A percentile compares a stretch with the other conserved stretches of the same genome.
Conservation (phyloP, 2,113 vertebrate species). For the Xiphophorus couchianus region DNA sequence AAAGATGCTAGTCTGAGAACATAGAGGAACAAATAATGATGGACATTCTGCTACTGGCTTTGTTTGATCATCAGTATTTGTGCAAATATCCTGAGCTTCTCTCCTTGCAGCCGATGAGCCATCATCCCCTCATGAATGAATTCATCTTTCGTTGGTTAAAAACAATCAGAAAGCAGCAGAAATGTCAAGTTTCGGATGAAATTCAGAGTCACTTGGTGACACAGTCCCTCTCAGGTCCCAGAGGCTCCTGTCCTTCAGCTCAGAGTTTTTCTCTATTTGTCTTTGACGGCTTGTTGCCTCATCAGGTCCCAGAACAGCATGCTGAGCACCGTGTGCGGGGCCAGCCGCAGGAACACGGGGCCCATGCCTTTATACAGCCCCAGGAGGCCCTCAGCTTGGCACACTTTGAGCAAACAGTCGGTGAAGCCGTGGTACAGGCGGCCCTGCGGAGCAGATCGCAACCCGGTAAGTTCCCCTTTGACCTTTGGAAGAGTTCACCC, state of each 20-base stretch:
- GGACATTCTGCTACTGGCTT: not conserved
- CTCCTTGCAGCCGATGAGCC: too few relatives aligned
- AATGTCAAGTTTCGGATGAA: conserved; percentile 9
- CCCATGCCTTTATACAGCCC: conserved; percentile 94
- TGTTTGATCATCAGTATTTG: not conserved
- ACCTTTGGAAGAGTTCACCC: not conserved
- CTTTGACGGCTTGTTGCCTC: conserved; percentile 76
- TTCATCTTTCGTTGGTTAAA: not conserved
- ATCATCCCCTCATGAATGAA: too few relatives aligned
- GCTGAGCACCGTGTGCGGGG: conserved; percentile 93
- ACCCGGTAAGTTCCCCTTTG: conserved; percentile 5
- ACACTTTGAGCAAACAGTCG: conserved; percentile 89
- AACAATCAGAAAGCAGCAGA: not conserved
- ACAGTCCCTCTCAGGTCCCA: not conserved
- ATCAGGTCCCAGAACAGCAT: conserved; percentile 96
- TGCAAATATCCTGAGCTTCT: not conserved
- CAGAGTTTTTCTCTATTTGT: conserved; percentile 30
- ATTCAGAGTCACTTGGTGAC: not conserved
- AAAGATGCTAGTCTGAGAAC: not conserved
- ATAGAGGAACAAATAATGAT: not conserved
- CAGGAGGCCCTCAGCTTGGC: conserved; percentile 82
- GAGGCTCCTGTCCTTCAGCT: conserved; percentile 10
- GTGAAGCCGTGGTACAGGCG: conserved; percentile 86
- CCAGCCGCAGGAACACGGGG: conserved; percentile 89
- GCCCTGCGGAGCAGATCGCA: conserved; percentile 78